Conservation (phyloP, 2,113 vertebrate genomes). For the Peromyscus polionotus region DNA sequence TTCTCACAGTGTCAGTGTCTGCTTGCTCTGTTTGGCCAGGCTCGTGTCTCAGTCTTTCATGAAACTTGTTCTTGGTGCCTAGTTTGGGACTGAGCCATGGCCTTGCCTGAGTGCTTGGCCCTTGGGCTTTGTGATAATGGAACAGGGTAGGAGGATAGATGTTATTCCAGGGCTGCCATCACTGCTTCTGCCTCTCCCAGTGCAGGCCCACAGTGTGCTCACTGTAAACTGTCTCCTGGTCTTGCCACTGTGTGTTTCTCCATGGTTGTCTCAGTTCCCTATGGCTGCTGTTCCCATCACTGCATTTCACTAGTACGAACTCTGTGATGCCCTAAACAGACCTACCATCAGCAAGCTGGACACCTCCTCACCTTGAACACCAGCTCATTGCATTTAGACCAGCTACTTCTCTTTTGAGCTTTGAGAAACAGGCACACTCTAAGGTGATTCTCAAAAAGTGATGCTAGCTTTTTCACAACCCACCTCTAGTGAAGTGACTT, state of each 20-base stretch:
- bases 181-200: accelerated
- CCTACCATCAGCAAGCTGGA: accelerated
- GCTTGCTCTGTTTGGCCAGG: accelerated
- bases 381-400: neutral
- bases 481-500: neutral
- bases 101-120: accelerated
- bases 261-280: accelerated
- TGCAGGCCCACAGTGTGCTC: accelerated
- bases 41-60: neutral
- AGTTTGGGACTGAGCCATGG: accelerated
- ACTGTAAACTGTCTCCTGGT: neutral
- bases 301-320: accelerated
- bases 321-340: neutral
- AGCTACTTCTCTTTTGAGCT: neutral
- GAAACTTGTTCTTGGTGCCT: neutral
- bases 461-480: neutral
- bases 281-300: accelerated
- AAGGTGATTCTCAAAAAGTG: neutral
- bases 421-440: neutral
- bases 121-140: accelerated
- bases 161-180: no score
- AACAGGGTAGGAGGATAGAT: neutral
- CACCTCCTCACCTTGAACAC: neutral
- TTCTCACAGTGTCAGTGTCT: accelerated
- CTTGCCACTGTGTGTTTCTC: neutral